Evolutionary conservation across 2,113 vertebrate genomes (phyloP), one percentile per base, ranked within the genome.

Genomic region (Oryzias melastigma): DNA sequence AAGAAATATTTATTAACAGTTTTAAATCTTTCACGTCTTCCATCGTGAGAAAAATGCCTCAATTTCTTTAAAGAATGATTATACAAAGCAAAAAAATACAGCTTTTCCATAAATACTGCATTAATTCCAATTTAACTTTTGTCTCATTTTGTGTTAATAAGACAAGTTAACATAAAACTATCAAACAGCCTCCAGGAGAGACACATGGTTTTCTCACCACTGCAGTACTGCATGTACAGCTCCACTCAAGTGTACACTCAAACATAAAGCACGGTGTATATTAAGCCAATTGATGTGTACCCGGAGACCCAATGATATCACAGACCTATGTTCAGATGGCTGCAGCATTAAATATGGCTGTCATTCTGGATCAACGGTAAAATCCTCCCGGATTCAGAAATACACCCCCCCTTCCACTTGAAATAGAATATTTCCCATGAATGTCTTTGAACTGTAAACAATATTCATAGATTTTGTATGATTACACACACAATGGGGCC

Each of bases 101-200:
- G n/a, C n/a, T n/a, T n/a, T n/a, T n/a, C n/a, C n/a, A n/a, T n/a
- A n/a, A n/a, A n/a, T n/a, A n/a, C n/a, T n/a, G 25, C 3, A 25
- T 25, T 25, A 5, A 5, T 3, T 35, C 8, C 35, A 12, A 35
- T 35, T 10, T 35, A 12, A 35, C 35, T 12, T 35, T 35, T 35
- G 35, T 35, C 35, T 35, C 35, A 35, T 35, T 35, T 12, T 35
- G 10, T 35, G 8, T 35, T 12, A 35, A 12, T 35, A 62, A 68
- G 47, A 68, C 40, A 66, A 67, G 44, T 75, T 72, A 53, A 65
- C 45, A 29, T 75, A 41, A 76, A 68, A 62, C 65, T 19, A 73
- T 65, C 59, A 53, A 65, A 77, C 78, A 65, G 55, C 71, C 80
- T 77, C 75, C 49, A 68, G 71, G 77, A 84, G 81, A 74, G 29